Evolutionary conservation across 2,113 vertebrate species (phyloP).

Genomic region (Thamnaconus septentrionalis): DNA sequence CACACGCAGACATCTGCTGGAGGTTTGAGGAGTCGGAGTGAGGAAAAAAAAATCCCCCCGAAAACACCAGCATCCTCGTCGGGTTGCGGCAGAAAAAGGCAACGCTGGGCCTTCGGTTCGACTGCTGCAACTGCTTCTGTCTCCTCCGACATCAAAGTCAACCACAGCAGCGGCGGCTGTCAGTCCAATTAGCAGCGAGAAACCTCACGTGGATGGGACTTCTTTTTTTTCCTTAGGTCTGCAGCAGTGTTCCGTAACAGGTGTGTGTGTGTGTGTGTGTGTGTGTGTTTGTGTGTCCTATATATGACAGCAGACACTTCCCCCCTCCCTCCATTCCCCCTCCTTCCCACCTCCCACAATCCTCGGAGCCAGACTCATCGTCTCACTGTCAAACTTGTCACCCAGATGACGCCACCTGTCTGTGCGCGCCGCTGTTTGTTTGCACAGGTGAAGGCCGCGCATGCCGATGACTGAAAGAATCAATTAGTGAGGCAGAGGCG

Average conservation of each 20-base stretch:
- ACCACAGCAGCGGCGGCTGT: neutral
- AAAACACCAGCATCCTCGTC: neutral
- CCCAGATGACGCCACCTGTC: conserved; percentile 45
- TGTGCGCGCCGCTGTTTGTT: conserved; percentile 34
- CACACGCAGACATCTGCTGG: too few relatives aligned
- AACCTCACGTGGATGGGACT: conserved; percentile 7
- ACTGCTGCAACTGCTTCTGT: conserved; percentile 30
- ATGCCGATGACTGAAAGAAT: conserved; percentile 6
- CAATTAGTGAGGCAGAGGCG: neutral
- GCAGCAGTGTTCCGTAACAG: conserved; percentile 39
- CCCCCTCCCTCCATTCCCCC: neutral
- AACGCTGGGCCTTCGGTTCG: neutral
- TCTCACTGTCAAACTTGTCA: conserved; percentile 43
- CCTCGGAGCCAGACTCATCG: conserved; percentile 47
- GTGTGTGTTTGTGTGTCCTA: conserved; percentile 12
- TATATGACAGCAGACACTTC: conserved; percentile 38
- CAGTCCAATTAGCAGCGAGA: conserved; percentile 29
- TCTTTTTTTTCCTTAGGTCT: too few relatives aligned
- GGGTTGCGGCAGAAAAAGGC: conserved; percentile 11
- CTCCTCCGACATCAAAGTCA: conserved; percentile 14
- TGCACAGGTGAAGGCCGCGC: conserved; percentile 40
- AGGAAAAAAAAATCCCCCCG: too few relatives aligned
- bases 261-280: conserved; percentile 9
- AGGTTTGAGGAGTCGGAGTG: too few relatives aligned
- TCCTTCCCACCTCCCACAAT: neutral